phyloP scores from a whole-genome alignment of 2,888 invertebrate species.

The Noctua comes region DNA sequence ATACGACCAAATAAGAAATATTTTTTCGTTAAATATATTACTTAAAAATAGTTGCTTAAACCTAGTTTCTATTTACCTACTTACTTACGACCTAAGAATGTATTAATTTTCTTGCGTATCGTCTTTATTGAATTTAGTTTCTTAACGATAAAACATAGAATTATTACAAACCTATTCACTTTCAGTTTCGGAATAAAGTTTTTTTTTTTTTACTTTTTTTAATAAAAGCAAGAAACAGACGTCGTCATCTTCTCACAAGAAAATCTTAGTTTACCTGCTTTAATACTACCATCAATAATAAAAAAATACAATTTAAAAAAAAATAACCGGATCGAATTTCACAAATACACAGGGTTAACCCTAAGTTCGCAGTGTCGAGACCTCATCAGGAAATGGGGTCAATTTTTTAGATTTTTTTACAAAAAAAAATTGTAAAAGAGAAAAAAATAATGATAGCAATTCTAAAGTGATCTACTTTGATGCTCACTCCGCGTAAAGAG shows the following conservation, averaged over 20 bases:
- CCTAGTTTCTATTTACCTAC: too few relatives aligned
- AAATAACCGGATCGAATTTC: conserved; percentile 85
- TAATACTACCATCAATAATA: conserved; percentile 57
- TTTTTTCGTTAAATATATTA: too few relatives aligned
- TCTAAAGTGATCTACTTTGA: conserved; percentile 85
- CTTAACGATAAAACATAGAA: not conserved
- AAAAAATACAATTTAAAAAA: conserved; percentile 66
- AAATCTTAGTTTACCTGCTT: conserved; percentile 66
- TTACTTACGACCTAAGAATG: too few relatives aligned
- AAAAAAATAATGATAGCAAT: conserved; percentile 81
- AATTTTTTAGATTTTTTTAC: conserved; percentile 76
- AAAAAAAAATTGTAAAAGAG: conserved; percentile 59
- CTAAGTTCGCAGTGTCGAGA: conserved; percentile 86
- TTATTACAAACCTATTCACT: not conserved
- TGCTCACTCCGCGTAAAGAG: conserved; percentile 78
- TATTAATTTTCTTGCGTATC: not conserved
- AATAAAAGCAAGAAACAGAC: conserved; percentile 2
- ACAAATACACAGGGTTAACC: conserved; percentile 85
- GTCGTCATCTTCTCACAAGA: conserved; percentile 78
- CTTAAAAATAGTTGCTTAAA: too few relatives aligned
- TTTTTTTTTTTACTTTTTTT: not conserved
- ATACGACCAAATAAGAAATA: too few relatives aligned
- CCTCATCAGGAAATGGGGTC: conserved; percentile 88
- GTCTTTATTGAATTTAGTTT: not conserved
- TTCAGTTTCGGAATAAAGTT: not conserved